Conservation (phyloP, 2,113 vertebrate species). For the Octodon degus region DNA sequence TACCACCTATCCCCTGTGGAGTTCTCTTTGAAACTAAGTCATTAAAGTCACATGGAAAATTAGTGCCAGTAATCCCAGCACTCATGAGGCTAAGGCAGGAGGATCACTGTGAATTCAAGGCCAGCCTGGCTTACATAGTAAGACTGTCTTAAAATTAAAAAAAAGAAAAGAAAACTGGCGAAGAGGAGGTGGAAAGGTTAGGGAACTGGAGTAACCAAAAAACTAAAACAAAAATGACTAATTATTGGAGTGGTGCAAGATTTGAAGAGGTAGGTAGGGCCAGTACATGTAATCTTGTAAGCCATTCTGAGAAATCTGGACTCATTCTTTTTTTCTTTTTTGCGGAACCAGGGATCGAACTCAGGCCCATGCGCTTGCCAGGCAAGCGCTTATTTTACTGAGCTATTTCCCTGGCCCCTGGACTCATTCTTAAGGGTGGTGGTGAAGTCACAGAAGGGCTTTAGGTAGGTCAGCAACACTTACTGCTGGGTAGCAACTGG, state of each 20-base stretch:
- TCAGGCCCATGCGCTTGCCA: too few relatives aligned
- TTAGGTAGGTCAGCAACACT: neutral
- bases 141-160: neutral
- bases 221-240: neutral
- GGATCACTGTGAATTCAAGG: neutral
- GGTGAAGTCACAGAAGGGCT: neutral
- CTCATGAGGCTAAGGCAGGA: neutral
- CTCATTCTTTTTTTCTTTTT: neutral
- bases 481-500: neutral
- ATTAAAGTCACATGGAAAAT: conserved; percentile 8
- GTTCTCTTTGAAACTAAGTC: conserved; percentile 1
- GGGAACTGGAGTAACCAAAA: neutral
- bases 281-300: neutral
- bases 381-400: too few relatives aligned
- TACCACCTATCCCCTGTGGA: neutral
- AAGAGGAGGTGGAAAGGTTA: neutral
- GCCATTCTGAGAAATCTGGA: neutral
- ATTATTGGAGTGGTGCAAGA: neutral
- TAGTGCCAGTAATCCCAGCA: neutral
- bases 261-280: neutral
- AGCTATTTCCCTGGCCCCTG: neutral
- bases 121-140: neutral
- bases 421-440: neutral
- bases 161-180: neutral
- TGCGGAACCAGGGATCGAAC: too few relatives aligned